Percentiles rank a stretch among this genome's conserved stretches.
phyloP scores from a whole-genome alignment of 2,888 invertebrate genomes.

The Agrilus cyanescens region DNA sequence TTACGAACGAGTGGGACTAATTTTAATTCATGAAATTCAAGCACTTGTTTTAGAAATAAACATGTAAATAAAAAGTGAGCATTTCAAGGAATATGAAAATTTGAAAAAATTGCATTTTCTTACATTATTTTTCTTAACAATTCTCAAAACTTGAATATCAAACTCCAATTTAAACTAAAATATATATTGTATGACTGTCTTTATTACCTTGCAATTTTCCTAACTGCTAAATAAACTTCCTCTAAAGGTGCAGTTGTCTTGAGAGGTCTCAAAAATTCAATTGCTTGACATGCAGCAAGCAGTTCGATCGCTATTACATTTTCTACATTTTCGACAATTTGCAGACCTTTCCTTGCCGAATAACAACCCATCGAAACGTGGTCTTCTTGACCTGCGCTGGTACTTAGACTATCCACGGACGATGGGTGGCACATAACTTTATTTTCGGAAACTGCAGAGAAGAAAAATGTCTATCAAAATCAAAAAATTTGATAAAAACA shows the following conservation, averaged over 20 bases:
- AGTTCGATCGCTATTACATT: slow-evolving; percentile 53
- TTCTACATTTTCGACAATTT: slow-evolving; percentile 42
- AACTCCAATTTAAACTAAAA: too few relatives aligned
- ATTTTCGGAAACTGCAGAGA: slow-evolving; percentile 58
- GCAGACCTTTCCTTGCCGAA: slow-evolving; percentile 48
- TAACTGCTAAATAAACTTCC: slow-evolving; percentile 47
- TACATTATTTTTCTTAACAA: too few relatives aligned
- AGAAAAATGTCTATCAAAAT: too few relatives aligned
- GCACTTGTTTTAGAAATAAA: too few relatives aligned
- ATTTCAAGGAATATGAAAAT: background rate
- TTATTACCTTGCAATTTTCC: slow-evolving; percentile 40
- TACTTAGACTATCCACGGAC: slow-evolving; percentile 52
- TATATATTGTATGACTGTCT: too few relatives aligned
- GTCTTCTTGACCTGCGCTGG: slow-evolving; percentile 55
- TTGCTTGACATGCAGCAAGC: slow-evolving; percentile 52
- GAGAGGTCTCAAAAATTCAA: slow-evolving; percentile 52
- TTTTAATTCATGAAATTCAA: too few relatives aligned
- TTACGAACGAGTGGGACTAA: too few relatives aligned
- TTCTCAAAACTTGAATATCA: background rate
- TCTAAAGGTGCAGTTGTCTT: slow-evolving; percentile 51
- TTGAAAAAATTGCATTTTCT: too few relatives aligned
- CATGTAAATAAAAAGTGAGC: background rate
- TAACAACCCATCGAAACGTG: slow-evolving; percentile 61
- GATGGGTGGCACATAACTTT: slow-evolving; percentile 57
- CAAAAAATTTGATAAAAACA: too few relatives aligned